These are phyloP conservation scores for Paradisaea rubra DNA, from an alignment of 2,113 vertebrate genomes.

Conservation along the genomic window DNA sequence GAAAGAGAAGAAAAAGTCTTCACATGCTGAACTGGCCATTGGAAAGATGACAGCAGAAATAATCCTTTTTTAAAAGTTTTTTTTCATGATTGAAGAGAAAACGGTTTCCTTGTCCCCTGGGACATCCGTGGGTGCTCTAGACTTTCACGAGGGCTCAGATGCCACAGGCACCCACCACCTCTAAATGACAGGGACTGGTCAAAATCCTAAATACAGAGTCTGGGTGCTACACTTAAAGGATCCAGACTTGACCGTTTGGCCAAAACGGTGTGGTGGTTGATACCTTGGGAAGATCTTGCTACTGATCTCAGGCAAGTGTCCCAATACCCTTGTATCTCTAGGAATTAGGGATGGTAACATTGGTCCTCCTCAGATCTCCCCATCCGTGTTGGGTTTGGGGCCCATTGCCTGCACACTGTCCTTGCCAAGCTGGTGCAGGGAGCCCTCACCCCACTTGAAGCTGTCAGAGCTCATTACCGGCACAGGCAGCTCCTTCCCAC, in stretches of 20 bases:
- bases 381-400: not conserved
- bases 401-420: accelerated
- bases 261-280: not conserved
- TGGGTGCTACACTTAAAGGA: not conserved
- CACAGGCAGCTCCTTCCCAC: not conserved
- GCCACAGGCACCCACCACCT: not conserved
- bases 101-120: not conserved
- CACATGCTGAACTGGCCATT: not conserved
- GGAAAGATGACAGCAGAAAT: not conserved
- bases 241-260: not conserved
- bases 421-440: accelerated
- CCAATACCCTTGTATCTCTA: not conserved
- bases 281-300: not conserved
- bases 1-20: not conserved
- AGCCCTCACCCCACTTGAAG: not conserved
- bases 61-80: not conserved
- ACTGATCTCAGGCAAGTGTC: not conserved
- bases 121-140: not conserved
- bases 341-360: accelerated
- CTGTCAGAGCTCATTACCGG: not conserved
- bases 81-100: not conserved
- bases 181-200: not conserved
- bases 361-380: not conserved
- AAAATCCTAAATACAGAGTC: not conserved
- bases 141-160: accelerated